Evolutionary conservation across 2,797 vertebrate genomes (phyloP).

Genomic region (Helostoma temminkii): DNA sequence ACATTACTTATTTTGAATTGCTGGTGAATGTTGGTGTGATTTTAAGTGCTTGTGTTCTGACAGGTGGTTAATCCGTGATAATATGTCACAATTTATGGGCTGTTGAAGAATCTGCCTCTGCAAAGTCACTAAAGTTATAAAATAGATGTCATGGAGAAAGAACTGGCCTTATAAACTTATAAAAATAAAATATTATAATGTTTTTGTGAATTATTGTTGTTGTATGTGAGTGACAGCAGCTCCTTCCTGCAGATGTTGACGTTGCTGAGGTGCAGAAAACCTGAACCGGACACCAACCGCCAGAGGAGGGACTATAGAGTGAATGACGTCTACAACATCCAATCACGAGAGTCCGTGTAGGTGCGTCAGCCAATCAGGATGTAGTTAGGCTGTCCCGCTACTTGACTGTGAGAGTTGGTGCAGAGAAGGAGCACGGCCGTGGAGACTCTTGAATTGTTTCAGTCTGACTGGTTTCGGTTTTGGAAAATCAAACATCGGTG

Average conservation of each 20-base stretch:
- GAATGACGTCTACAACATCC: slow-evolving; percentile 54
- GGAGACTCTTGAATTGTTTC: slow-evolving; percentile 23
- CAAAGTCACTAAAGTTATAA: too few relatives aligned
- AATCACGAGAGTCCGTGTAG: slow-evolving; percentile 55
- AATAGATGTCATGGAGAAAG: too few relatives aligned
- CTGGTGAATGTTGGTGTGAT: too few relatives aligned
- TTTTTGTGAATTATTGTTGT: too few relatives aligned
- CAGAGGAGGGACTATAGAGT: slow-evolving; percentile 19
- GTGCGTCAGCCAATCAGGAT: slow-evolving; percentile 66
- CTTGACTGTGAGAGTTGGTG: slow-evolving; percentile 73
- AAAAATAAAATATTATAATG: too few relatives aligned
- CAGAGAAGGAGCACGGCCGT: slow-evolving; percentile 21
- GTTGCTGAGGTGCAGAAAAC: not conserved
- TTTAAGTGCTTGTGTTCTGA: too few relatives aligned
- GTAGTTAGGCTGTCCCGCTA: slow-evolving; percentile 28
- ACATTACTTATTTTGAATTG: too few relatives aligned
- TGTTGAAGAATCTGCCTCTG: too few relatives aligned
- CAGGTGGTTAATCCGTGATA: too few relatives aligned
- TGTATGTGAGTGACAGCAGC: not conserved
- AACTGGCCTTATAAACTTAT: too few relatives aligned
- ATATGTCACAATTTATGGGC: too few relatives aligned
- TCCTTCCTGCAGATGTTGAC: slow-evolving; percentile 20
- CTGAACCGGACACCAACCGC: slow-evolving; percentile 1
- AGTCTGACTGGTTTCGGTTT: slow-evolving; percentile 6
- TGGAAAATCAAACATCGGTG: not conserved